Base-by-base conservation (phyloP, 1,140 invertebrate species). In the Homalodisca vitripennis region DNA sequence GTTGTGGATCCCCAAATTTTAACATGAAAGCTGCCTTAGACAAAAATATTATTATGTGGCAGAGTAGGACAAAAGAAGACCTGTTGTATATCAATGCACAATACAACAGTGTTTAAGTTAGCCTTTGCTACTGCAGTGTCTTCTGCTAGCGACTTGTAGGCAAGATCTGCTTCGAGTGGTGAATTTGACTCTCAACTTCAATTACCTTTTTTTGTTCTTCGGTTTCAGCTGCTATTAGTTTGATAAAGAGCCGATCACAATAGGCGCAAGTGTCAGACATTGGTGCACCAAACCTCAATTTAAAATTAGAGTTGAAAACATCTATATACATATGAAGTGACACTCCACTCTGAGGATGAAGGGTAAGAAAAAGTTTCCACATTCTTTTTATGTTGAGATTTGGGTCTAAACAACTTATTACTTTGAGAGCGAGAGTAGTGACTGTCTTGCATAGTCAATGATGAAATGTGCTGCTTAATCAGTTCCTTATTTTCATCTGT, bases 21-120 rank as follows among this genome's bases (percentile, higher is more conserved):
- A 74, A 55, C 32, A 67, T 46, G 17, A 68, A 6, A 53, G 12
- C 3, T 22, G 20, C 6, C 12, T 6, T 22, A 3, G 12, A 12
- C 20, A 12, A 55, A 72, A 68, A 73, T 30, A 71, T 65, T 26
- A 41, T 67, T 57, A 71, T 74, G 73, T 32, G 66, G 48, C 70
- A 70, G 48, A 55, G 30, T 57, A 31, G 51, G 66, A 66, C 31
- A 17, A 73, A 62, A 22, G 6, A 26, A 12, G 10, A 26, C 27
- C 57, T 26, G 20, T 31, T 62, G 27, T 26, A 22, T 6, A 6
- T 62, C 27, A 26, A 62, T 26, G 29, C 57, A 71, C 24, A 69
- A 68, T 65, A 67, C 70, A 41, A 32, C 32, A 41, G 53, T 70
- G 46, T 57, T 64, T 53, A 71, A 68, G 68, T 72, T 26, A 55